Evolutionary conservation across 2,888 invertebrate species (phyloP).

Genomic region (Pollenia angustigena): DNA sequence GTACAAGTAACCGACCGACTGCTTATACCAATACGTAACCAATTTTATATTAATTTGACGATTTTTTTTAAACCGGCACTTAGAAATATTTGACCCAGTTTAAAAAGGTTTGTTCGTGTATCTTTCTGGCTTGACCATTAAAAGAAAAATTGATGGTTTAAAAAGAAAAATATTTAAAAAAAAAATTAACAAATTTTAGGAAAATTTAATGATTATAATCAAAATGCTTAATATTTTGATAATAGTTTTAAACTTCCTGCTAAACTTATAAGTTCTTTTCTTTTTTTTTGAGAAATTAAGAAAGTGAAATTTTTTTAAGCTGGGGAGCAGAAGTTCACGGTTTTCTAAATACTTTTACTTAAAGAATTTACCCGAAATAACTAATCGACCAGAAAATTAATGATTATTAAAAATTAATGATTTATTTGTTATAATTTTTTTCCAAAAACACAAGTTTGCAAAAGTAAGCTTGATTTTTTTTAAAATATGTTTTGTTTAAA

Average conservation of each 20-base stretch:
- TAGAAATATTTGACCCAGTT: constrained; percentile 66
- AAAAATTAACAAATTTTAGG: constrained; percentile 6
- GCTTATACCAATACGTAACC: constrained; percentile 26
- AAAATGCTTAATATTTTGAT: constrained; percentile 28
- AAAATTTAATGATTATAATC: constrained; percentile 32
- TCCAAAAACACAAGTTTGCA: neutral
- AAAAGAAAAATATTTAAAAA: constrained; percentile 28
- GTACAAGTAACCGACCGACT: neutral
- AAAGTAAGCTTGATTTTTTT: too few relatives aligned
- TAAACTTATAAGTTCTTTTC: neutral
- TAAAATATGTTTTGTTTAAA: too few relatives aligned
- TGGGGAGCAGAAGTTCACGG: constrained; percentile 41
- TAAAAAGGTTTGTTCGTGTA: constrained; percentile 41
- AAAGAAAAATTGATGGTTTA: constrained; percentile 4
- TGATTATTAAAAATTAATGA: constrained; percentile 5
- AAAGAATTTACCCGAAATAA: neutral
- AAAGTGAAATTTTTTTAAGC: constrained; percentile 46
- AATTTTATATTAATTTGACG: neutral
- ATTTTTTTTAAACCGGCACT: constrained; percentile 59
- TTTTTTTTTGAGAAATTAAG: neutral
- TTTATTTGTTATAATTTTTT: constrained; percentile 9
- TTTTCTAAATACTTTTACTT: constrained; percentile 32
- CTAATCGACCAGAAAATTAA: constrained; percentile 46
- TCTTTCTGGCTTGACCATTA: constrained; percentile 25
- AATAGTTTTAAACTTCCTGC: constrained; percentile 20